These are phyloP conservation scores for Coregonus suidteri DNA, from an alignment of 2,797 vertebrate species.

Conservation along the genomic window DNA sequence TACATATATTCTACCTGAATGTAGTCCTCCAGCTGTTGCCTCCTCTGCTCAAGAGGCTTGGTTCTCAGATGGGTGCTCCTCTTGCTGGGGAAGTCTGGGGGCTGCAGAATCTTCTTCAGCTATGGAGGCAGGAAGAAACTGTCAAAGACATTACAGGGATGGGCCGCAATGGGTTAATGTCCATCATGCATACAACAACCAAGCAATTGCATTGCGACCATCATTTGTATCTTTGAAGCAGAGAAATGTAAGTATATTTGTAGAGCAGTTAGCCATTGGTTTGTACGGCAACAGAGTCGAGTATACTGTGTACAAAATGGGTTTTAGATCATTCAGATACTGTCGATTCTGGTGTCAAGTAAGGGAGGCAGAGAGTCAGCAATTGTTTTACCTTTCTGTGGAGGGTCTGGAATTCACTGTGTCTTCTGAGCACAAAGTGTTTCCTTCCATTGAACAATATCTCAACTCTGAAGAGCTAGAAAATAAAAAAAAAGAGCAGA, in stretches of 20 bases:
- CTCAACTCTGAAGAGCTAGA: constrained; percentile 88
- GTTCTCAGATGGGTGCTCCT: constrained; percentile 84
- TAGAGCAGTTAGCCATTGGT: background rate
- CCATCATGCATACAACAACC: background rate
- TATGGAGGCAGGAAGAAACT: constrained; percentile 49
- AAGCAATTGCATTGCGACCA: background rate
- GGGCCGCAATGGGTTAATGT: background rate
- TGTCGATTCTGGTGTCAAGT: background rate
- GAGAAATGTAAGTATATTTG: background rate
- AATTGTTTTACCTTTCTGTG: constrained; percentile 83
- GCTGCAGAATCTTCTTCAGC: constrained; percentile 88
- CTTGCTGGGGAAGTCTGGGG: constrained; percentile 89
- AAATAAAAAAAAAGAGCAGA: constrained; percentile 15
- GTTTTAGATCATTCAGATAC: background rate
- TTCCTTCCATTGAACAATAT: constrained; percentile 88
- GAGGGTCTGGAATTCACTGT: constrained; percentile 89
- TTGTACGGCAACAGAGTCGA: background rate
- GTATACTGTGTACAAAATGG: background rate
- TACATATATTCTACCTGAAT: constrained; percentile 66
- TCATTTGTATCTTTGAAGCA: background rate
- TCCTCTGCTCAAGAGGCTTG: constrained; percentile 86
- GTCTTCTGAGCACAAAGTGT: constrained; percentile 83
- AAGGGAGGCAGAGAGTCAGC: background rate
- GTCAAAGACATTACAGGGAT: background rate
- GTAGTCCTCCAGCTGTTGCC: constrained; percentile 88